Conservation (phyloP, 2,113 vertebrate genomes). For the Corythornis cristatus region DNA sequence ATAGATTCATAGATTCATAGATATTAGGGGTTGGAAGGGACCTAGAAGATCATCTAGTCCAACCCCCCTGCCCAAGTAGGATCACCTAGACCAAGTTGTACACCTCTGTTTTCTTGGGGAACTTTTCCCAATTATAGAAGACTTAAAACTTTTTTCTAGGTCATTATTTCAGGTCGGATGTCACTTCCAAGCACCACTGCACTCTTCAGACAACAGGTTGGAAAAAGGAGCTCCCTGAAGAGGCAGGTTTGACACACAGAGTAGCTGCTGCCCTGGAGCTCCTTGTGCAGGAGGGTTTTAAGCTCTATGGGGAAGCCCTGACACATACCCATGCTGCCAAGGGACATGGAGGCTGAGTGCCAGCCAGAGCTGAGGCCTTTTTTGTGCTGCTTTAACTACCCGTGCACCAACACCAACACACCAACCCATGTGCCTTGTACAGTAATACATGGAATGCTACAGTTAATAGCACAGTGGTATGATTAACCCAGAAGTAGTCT, state of each 20-base stretch:
- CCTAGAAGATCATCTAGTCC: no score
- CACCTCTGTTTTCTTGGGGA: background rate
- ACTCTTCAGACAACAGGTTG: background rate
- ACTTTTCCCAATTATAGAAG: background rate
- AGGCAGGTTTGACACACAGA: background rate
- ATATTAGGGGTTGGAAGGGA: no score
- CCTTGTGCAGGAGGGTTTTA: background rate
- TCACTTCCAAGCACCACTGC: background rate
- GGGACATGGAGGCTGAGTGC: background rate
- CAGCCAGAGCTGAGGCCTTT: background rate
- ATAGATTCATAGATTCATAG: no score
- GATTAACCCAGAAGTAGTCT: background rate
- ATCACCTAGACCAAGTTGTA: no score
- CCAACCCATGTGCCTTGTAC: background rate
- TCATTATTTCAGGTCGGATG: background rate
- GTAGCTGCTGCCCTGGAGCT: background rate
- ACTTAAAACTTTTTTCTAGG: background rate
- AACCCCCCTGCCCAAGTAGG: no score
- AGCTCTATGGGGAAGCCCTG: background rate
- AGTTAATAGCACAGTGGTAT: background rate
- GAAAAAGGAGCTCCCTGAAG: background rate
- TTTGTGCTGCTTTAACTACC: background rate
- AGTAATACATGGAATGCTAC: background rate
- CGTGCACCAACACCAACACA: accelerated
- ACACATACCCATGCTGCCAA: accelerated